Evolutionary conservation across 2,888 invertebrate species (phyloP), one percentile per base, ranked within the genome.

Genomic region (Erannis defoliaria): DNA sequence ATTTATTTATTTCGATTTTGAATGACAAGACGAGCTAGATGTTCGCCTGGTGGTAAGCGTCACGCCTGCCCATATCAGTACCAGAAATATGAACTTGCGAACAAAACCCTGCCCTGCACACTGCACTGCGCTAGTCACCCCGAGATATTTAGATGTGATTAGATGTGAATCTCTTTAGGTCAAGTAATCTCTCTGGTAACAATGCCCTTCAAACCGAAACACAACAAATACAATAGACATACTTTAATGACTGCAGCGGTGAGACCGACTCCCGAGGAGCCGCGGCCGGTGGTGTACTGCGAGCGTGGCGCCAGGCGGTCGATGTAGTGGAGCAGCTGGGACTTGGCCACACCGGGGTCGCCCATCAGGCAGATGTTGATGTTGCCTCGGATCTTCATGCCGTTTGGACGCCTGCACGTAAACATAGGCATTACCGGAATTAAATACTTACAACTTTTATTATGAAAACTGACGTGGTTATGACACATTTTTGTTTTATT

Each of bases 361-460:
- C 99, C 99, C 99, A 99, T 99, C 76, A 99, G 92, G 79, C 99
- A 99, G 70, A 99, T 97, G 88, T 99, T 99, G 71, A 99, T 98
- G 82, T 96, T 97, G 62, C 97, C 97, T 85, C 99, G 96, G 79
- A 99, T 99, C 93, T 98, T 99, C 97, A 99, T 99, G 64, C 99
- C 99, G 71, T 97, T 97, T 0, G 98, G 98, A 48, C 96, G 94
- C 60, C 94, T 94, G 62, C 16, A 2, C 14, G 38, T 16, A 59
- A 62, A 57, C 38, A 40, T 42, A 12, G 21, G 2, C 38, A 38
- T 19, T 9, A 38, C n/a, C 5, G 4, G 6, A 26, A 1, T 26
- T 26, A 8, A 8, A 31, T 9, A 10, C 2, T 9, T 10, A 4
- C 31, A 12, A 9, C 3, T 31, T 31, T 31, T 3, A 2, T 31